phyloP scores from a whole-genome alignment of 2,888 invertebrate genomes.

The Amphipyra berbera region DNA sequence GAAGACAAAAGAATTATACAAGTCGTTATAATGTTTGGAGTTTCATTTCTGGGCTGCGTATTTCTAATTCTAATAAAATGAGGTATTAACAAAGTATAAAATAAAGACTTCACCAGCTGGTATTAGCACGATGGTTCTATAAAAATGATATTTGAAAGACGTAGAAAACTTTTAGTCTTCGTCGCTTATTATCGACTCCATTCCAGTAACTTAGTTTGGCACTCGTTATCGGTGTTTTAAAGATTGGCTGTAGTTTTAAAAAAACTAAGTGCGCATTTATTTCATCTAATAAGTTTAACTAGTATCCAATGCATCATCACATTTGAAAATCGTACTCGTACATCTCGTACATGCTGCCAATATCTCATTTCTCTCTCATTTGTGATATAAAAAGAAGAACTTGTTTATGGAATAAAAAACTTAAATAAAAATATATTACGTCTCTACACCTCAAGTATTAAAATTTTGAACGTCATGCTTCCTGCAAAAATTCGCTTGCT shows the following conservation, averaged over 20 bases:
- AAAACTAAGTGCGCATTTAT: no score
- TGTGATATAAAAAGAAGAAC: no score
- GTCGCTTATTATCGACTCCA: not conserved
- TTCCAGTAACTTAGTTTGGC: slow-evolving; percentile 12
- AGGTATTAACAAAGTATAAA: not conserved
- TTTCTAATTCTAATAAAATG: slow-evolving; percentile 30
- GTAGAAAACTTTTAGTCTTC: no score
- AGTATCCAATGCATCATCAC: no score
- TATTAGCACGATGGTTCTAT: slow-evolving; percentile 4
- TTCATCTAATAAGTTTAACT: no score
- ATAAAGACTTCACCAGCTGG: not conserved
- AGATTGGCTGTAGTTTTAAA: slow-evolving; percentile 3
- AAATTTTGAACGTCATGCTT: slow-evolving; percentile 21
- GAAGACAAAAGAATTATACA: slow-evolving; percentile 46
- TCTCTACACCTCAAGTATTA: slow-evolving; percentile 2
- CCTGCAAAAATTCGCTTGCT: slow-evolving; percentile 24
- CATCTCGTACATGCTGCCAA: no score
- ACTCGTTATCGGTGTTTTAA: not conserved
- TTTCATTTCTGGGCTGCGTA: slow-evolving; percentile 22
- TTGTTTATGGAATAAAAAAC: no score
- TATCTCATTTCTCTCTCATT: no score
- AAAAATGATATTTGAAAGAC: no score
- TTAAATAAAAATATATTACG: not conserved
- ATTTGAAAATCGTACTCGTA: no score
- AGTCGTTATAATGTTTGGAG: slow-evolving; percentile 49